Evolutionary conservation across 2,113 vertebrate species (phyloP).

Genomic region (Lathamus discolor): DNA sequence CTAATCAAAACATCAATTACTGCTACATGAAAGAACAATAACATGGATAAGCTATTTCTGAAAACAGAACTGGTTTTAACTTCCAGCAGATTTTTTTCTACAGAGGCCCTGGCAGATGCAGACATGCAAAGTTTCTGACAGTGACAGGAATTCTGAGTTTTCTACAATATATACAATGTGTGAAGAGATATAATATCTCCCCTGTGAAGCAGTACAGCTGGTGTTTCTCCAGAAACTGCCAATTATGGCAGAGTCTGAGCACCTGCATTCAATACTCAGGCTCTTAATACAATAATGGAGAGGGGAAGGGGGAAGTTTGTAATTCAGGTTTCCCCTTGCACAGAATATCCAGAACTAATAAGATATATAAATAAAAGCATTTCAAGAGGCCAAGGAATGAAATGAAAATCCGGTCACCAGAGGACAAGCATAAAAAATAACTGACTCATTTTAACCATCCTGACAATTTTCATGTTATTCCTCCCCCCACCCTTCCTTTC

Average conservation of each 20-base stretch:
- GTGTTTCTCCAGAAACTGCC: constrained; percentile 37
- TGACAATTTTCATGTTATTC: neutral
- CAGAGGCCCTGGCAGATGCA: neutral
- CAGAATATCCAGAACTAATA: constrained; percentile 68
- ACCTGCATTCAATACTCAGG: constrained; percentile 65
- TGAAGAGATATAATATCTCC: constrained; percentile 45
- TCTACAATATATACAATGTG: constrained; percentile 35
- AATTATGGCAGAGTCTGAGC: constrained; percentile 30
- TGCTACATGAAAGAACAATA: neutral
- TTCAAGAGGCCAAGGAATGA: constrained; percentile 46
- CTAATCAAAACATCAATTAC: constrained; percentile 17
- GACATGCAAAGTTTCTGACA: constrained; percentile 23
- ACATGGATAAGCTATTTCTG: neutral
- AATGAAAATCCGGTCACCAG: constrained; percentile 50
- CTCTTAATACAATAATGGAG: constrained; percentile 40
- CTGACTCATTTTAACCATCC: constrained; percentile 26
- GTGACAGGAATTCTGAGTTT: constrained; percentile 59
- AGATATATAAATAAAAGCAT: constrained; percentile 70
- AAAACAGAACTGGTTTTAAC: constrained; percentile 13
- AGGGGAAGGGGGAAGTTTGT: constrained; percentile 2
- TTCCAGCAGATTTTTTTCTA: neutral
- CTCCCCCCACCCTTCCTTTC: neutral
- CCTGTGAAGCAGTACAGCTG: constrained; percentile 57
- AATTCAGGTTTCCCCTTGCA: constrained; percentile 49
- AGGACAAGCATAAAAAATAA: constrained; percentile 33